Conservation (phyloP, 2,797 vertebrate genomes). For the Triplophysa yarkandensis region DNA sequence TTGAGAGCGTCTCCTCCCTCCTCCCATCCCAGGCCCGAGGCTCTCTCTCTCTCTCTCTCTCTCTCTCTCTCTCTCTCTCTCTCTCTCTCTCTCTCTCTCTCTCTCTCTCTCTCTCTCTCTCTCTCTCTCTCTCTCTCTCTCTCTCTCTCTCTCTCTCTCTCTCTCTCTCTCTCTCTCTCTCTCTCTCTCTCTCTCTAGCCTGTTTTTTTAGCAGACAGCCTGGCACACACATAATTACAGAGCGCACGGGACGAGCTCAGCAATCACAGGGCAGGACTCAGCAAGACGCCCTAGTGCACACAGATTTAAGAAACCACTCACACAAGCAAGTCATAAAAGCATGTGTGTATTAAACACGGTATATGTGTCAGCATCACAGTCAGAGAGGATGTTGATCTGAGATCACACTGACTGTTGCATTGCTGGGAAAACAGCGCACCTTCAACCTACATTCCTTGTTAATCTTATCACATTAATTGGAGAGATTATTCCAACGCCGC, state of each 20-base stretch:
- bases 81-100: slow-evolving; percentile 10
- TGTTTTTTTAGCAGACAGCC: slow-evolving; percentile 49
- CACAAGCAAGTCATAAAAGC: background rate
- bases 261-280: slow-evolving; percentile 38
- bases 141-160: no score
- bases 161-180: slow-evolving; percentile 31
- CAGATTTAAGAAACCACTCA: slow-evolving; percentile 24
- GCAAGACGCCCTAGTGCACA: slow-evolving; percentile 41
- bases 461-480: slow-evolving; percentile 9
- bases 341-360: slow-evolving; percentile 5
- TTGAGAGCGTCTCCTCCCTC: slow-evolving; percentile 21
- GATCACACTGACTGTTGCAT: background rate
- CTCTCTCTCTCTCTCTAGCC: slow-evolving; percentile 15
- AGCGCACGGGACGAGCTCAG: slow-evolving; percentile 37
- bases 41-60: slow-evolving; percentile 21
- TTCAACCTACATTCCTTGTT: background rate
- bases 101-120: slow-evolving; percentile 12
- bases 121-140: slow-evolving; percentile 19
- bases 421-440: slow-evolving; percentile 5
- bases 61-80: slow-evolving; percentile 15
- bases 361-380: slow-evolving; percentile 6
- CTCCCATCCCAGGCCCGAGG: slow-evolving; percentile 7
- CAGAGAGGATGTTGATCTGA: background rate
- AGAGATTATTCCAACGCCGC: background rate
- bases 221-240: slow-evolving; percentile 58